phyloP scores from a whole-genome alignment of 2,113 vertebrate species.

The Burhinus oedicnemus region DNA sequence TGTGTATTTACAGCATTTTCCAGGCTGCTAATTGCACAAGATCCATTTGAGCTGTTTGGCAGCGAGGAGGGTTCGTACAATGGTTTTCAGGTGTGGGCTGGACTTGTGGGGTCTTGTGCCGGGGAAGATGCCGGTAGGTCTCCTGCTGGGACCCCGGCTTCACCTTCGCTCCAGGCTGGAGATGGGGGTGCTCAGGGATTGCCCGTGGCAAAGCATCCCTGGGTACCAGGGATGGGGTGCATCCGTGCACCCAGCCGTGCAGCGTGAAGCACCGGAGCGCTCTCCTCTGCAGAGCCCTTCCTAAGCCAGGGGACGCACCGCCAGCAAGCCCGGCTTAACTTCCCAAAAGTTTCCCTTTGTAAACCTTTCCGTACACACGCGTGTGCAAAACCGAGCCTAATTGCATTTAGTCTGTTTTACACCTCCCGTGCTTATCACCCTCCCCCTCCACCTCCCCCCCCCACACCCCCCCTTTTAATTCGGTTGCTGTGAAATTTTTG shows the following conservation, averaged over 20 bases:
- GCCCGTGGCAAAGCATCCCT: too few species aligned
- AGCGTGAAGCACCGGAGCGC: not conserved
- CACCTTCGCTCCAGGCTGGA: not conserved
- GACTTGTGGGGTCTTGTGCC: not conserved
- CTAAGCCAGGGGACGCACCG: not conserved
- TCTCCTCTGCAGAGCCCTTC: not conserved
- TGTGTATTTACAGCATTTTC: constrained; percentile 63
- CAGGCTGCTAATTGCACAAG: constrained; percentile 50
- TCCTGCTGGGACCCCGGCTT: not conserved
- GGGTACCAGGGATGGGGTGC: not conserved
- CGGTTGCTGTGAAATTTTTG: constrained; percentile 71
- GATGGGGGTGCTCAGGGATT: fast-evolving
- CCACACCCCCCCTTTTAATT: not conserved
- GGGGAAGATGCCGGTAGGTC: too few species aligned
- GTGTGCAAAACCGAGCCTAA: not conserved
- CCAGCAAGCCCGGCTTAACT: not conserved
- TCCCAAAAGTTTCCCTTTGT: not conserved
- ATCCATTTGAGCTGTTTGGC: not conserved
- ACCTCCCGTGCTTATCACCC: not conserved
- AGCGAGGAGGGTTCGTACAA: not conserved
- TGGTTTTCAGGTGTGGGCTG: not conserved
- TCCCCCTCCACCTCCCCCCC: too few species aligned
- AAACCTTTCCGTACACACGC: not conserved
- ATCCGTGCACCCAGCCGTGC: not conserved
- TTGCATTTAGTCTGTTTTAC: not conserved